Conservation (phyloP, 2,113 vertebrate genomes). For the Planiliza haematocheilus region DNA sequence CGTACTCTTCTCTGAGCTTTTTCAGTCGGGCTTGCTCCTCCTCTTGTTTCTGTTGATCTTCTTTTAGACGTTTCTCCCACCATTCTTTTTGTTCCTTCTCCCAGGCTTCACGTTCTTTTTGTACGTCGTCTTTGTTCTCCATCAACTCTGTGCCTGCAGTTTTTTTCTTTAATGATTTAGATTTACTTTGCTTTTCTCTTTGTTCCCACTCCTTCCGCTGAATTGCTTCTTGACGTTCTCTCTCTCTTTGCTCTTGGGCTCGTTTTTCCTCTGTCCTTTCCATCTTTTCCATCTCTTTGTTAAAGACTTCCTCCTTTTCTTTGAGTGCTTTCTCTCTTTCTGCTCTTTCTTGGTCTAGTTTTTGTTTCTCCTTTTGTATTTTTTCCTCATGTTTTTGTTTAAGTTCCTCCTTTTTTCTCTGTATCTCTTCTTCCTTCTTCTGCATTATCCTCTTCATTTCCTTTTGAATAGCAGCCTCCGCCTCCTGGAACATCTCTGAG, state of each 20-base stretch:
- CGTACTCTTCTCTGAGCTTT: slow-evolving; percentile 11
- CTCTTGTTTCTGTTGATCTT: slow-evolving; percentile 20
- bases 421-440: slow-evolving; percentile 37
- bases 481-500: slow-evolving; percentile 11
- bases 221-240: not conserved
- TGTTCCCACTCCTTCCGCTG: slow-evolving; percentile 1
- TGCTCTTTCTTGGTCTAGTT: not conserved
- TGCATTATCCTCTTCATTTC: not conserved
- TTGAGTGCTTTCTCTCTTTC: slow-evolving; percentile 2
- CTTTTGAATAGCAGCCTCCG: slow-evolving; percentile 29
- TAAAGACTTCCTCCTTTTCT: not conserved
- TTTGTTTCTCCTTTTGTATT: not conserved
- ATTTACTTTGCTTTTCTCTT: not conserved
- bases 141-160: not conserved
- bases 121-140: no score
- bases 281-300: slow-evolving; percentile 8
- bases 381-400: slow-evolving; percentile 17
- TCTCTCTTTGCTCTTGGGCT: slow-evolving; percentile 1
- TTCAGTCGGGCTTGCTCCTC: slow-evolving; percentile 9
- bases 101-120: slow-evolving; percentile 1
- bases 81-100: slow-evolving; percentile 1
- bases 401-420: slow-evolving; percentile 21
- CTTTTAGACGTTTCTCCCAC: not conserved
- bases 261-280: slow-evolving; percentile 17
- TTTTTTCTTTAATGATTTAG: accelerated